A percentile compares a stretch with the other conserved stretches of the same genome.
phyloP scores from a whole-genome alignment of 2,797 vertebrate genomes.

The Zonotrichia albicollis region DNA sequence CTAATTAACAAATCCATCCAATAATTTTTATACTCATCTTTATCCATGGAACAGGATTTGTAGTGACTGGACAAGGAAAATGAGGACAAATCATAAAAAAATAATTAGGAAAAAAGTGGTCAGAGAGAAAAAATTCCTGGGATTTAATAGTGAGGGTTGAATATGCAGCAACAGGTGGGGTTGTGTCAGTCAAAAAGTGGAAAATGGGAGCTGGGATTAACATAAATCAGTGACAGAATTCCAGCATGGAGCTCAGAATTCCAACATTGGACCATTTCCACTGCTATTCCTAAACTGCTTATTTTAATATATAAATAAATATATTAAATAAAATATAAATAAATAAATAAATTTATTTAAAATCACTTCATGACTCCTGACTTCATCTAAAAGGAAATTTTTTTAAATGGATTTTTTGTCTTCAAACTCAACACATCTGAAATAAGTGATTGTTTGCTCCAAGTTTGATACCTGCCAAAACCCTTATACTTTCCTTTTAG shows the following conservation, averaged over 20 bases:
- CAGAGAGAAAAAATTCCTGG: not conserved
- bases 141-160: not conserved
- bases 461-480: not conserved
- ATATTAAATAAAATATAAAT: too few relatives aligned
- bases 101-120: not conserved
- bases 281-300: not conserved
- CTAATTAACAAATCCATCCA: not conserved
- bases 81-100: not conserved
- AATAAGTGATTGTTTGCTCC: not conserved
- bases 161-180: not conserved
- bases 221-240: not conserved
- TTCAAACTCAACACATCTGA: not conserved
- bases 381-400: not conserved
- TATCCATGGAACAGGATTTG: accelerated
- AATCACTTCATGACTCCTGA: not conserved
- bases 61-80: not conserved
- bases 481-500: not conserved
- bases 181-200: not conserved
- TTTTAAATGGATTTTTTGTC: not conserved
- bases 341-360: too few relatives aligned
- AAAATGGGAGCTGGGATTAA: not conserved
- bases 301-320: too few relatives aligned
- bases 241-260: not conserved
- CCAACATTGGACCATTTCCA: not conserved
- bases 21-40: not conserved